A percentile compares a stretch with the other conserved stretches of the same genome.
phyloP scores from a whole-genome alignment of 1,140 invertebrate genomes.

The Cydia pomonella region DNA sequence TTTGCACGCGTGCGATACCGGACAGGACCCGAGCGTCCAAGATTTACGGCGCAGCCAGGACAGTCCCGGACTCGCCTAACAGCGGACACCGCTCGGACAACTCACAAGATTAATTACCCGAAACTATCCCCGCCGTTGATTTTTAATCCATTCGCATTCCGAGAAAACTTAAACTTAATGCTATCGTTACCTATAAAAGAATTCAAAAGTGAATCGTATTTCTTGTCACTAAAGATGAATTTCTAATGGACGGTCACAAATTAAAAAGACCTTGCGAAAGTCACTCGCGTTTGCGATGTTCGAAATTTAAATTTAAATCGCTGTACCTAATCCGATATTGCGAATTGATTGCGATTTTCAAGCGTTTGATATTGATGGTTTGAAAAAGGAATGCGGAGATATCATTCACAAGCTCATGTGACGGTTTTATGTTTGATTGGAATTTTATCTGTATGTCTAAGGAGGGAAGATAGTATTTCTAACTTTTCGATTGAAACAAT shows the following conservation, averaged over 20 bases:
- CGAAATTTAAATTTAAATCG: constrained; percentile 22
- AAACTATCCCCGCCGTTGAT: constrained; percentile 54
- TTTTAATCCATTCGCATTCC: constrained; percentile 46
- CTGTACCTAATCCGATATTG: constrained; percentile 20
- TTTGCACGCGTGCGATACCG: constrained; percentile 42
- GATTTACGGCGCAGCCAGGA: constrained; percentile 54
- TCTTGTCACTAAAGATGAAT: neutral
- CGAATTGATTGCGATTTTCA: constrained; percentile 26
- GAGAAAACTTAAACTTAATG: neutral
- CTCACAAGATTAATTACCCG: constrained; percentile 56
- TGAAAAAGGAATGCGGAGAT: neutral
- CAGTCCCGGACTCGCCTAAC: constrained; percentile 43
- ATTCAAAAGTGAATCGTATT: neutral
- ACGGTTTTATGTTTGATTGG: neutral
- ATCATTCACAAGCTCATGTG: neutral
- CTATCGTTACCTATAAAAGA: neutral
- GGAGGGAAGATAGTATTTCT: neutral
- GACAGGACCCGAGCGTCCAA: constrained; percentile 53
- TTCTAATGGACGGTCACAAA: neutral
- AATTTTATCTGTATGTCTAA: neutral
- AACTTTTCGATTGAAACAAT: neutral
- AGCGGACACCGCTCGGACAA: constrained; percentile 53
- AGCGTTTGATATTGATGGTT: constrained; percentile 21
- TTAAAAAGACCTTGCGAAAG: neutral
- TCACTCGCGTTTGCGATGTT: neutral